Conservation (phyloP, 2,888 invertebrate genomes). For the Troides aeacus region DNA sequence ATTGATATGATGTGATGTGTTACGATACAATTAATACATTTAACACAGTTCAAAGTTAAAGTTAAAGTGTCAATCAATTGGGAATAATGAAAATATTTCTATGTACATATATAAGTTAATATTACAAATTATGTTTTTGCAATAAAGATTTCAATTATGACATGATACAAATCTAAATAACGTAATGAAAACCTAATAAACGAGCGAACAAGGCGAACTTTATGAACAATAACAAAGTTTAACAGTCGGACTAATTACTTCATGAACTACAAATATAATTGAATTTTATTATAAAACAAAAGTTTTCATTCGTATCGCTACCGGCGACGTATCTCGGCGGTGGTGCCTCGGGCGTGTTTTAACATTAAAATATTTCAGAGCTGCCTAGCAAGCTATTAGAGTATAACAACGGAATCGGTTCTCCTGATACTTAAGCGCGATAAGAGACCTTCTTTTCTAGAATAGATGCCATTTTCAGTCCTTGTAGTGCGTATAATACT, state of each 20-base stretch:
- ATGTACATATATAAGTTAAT: too few relatives aligned
- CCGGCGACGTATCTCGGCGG: slow-evolving; percentile 13
- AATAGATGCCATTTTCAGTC: slow-evolving; percentile 7
- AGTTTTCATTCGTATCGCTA: slow-evolving; percentile 35
- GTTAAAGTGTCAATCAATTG: too few relatives aligned
- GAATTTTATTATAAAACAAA: slow-evolving; percentile 48
- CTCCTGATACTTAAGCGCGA: slow-evolving; percentile 17
- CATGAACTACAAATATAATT: slow-evolving; percentile 40
- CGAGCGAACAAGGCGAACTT: slow-evolving; percentile 13
- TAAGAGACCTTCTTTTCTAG: slow-evolving; percentile 15
- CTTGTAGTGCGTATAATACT: slow-evolving; percentile 14
- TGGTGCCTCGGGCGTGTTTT: slow-evolving; percentile 22
- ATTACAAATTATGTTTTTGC: too few relatives aligned
- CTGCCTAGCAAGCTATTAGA: slow-evolving; percentile 28
- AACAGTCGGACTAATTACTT: slow-evolving; percentile 31
- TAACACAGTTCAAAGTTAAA: too few relatives aligned
- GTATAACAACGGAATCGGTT: slow-evolving; percentile 20
- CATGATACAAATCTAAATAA: neutral
- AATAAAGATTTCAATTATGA: too few relatives aligned
- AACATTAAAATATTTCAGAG: slow-evolving; percentile 38
- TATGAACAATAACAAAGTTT: slow-evolving; percentile 32
- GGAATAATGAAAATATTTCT: too few relatives aligned
- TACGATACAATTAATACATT: too few relatives aligned
- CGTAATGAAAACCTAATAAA: slow-evolving; percentile 10
- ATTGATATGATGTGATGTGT: too few relatives aligned